Percentiles rank a stretch among this genome's conserved stretches.
Evolutionary conservation across 2,113 vertebrate genomes (phyloP).

Genomic region (Paratilapia polleni): DNA sequence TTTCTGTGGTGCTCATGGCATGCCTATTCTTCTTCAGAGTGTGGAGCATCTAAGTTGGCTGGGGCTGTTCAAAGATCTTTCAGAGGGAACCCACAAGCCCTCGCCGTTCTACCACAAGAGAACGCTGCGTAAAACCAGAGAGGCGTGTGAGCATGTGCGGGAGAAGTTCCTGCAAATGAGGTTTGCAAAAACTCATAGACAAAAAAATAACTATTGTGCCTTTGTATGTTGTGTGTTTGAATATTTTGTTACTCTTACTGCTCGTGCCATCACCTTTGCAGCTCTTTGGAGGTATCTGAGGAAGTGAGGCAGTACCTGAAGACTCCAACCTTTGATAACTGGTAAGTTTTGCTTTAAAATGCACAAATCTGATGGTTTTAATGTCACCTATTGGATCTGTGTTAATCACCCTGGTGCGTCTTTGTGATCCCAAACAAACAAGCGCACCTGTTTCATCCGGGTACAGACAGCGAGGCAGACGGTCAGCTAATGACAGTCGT

Average conservation of each 20-base stretch:
- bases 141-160: constrained; percentile 80
- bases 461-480: constrained; percentile 14
- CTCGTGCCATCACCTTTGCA: constrained; percentile 34
- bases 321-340: constrained; percentile 84
- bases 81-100: constrained; percentile 77
- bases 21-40: constrained; percentile 58
- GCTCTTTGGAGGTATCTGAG: constrained; percentile 82
- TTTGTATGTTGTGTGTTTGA: not conserved
- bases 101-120: constrained; percentile 84
- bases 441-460: constrained; percentile 51
- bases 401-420: not conserved
- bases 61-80: constrained; percentile 82
- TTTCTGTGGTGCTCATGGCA: not conserved
- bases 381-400: not conserved
- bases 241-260: not conserved
- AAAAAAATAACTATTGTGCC: not conserved
- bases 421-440: constrained; percentile 16
- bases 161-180: constrained; percentile 84
- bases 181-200: constrained; percentile 33
- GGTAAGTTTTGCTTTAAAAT: constrained; percentile 61
- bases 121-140: constrained; percentile 76
- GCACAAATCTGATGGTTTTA: not conserved
- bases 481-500: not conserved
- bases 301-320: constrained; percentile 83
- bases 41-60: constrained; percentile 85